These are phyloP conservation scores for Spilogale gracilis DNA, from an alignment of 2,113 vertebrate species.

Conservation along the genomic window DNA sequence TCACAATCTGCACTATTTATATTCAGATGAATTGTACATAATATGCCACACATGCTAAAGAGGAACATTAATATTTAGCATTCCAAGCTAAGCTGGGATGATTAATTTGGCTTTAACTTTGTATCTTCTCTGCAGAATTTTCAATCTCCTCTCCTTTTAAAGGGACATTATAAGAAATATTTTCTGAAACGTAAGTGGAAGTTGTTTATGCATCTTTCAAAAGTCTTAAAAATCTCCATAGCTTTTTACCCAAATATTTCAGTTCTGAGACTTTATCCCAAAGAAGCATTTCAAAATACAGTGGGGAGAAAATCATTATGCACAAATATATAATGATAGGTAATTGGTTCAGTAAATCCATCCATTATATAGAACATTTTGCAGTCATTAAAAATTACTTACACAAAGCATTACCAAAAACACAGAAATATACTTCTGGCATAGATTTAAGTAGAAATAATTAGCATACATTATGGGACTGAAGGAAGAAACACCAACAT, in stretches of 20 bases:
- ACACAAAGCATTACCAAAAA: constrained; percentile 11
- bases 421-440: not conserved
- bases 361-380: constrained; percentile 39
- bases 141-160: constrained; percentile 71
- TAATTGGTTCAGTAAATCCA: constrained; percentile 23
- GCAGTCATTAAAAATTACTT: constrained; percentile 49
- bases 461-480: not conserved
- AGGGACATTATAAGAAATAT: constrained; percentile 35
- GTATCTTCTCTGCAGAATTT: constrained; percentile 64
- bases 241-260: constrained; percentile 35
- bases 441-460: constrained; percentile 47
- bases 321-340: not conserved
- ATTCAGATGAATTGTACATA: constrained; percentile 83
- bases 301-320: not conserved
- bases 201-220: not conserved
- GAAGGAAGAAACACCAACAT: not conserved
- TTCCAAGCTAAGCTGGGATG: constrained; percentile 72
- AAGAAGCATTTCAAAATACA: not conserved
- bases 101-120: constrained; percentile 84
- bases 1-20: constrained; percentile 81
- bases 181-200: not conserved
- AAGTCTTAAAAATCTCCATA: not conserved
- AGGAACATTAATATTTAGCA: constrained; percentile 84
- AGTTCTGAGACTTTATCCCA: not conserved
- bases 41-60: constrained; percentile 83